Conservation (phyloP, 2,888 invertebrate genomes). For the Lamproptera curius region DNA sequence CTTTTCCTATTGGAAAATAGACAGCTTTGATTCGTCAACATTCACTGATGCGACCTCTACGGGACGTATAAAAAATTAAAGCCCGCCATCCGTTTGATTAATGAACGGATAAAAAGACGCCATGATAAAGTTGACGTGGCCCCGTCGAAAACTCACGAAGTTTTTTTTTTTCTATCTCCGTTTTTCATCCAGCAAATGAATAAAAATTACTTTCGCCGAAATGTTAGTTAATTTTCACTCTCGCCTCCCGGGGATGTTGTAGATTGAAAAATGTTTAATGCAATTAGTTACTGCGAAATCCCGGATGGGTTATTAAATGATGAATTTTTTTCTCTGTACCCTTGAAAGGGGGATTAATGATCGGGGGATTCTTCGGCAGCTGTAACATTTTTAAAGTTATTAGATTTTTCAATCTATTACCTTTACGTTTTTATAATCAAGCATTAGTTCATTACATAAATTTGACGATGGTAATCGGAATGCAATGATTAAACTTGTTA, state of each 20-base stretch:
- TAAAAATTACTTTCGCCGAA: conserved; percentile 6
- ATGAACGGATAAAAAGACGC: conserved; percentile 15
- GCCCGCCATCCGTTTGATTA: conserved; percentile 15
- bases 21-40: conserved; percentile 18
- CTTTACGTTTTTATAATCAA: too few relatives aligned
- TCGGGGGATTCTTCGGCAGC: too few relatives aligned
- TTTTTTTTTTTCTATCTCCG: too few relatives aligned
- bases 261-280: not conserved
- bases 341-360: too few relatives aligned
- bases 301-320: not conserved
- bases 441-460: too few relatives aligned
- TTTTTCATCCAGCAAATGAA: conserved; percentile 21
- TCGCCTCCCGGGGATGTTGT: not conserved
- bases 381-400: too few relatives aligned
- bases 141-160: conserved; percentile 9
- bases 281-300: conserved; percentile 1
- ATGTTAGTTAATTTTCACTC: conserved; percentile 9
- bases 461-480: too few relatives aligned
- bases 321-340: too few relatives aligned
- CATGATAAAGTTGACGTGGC: conserved; percentile 18
- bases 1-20: conserved; percentile 10
- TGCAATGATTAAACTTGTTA: too few relatives aligned
- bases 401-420: too few relatives aligned
- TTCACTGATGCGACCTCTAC: conserved; percentile 9
- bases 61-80: conserved; percentile 19